Base-by-base conservation (phyloP, 2,113 vertebrate species). In the Eudyptes chrysolophus region DNA sequence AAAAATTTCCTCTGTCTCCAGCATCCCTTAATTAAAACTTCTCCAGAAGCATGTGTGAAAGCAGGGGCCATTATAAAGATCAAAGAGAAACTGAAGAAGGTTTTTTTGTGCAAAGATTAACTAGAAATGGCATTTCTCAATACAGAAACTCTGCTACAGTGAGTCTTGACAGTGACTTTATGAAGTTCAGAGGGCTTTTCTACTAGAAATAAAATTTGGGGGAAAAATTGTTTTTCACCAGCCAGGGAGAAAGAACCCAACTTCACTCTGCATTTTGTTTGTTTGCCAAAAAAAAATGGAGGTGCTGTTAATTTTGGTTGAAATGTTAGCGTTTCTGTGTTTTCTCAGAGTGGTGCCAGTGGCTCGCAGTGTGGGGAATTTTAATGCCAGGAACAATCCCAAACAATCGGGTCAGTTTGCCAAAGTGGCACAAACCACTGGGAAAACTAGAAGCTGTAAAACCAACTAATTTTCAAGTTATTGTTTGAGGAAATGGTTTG, bases 401-500 rank as follows among this genome's bases (percentile, higher is more conserved):
- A 88, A 94, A 42, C 91, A 62, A 61, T 84, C 60, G 29, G 52
- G 91, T 94, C 85, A 65, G 38, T 72, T n/a, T 87, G 79, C 81
- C 10, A 16, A 92, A 36, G 69, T 70, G 87, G 42, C 72, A 81
- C 52, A 52, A 87, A 58, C 49, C 57, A 44, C 52, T 84, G 87
- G 88, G 87, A 90, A 94, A 94, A 84, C n/a, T n/a, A 76, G 84
- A 69, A 65, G 89, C 52, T 92, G 22, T 62, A 68, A 94, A 92
- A 57, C 83, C 70, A 94, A 86, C 65, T 93, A 72, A 62, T 94
- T 95, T 92, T 87, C 86, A 78, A 62, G 88, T 70, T 80, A 82
- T 92, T 93, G 24, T 95, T 88, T 80, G 78, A 88, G 79, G 87
- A 91, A 86, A 75, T 77, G 71, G 57, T 77, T 96, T 96, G 85